Percentiles rank a stretch among this genome's conserved stretches.
Conservation (phyloP, 2,113 vertebrate species). For the Regulus satrapa region DNA sequence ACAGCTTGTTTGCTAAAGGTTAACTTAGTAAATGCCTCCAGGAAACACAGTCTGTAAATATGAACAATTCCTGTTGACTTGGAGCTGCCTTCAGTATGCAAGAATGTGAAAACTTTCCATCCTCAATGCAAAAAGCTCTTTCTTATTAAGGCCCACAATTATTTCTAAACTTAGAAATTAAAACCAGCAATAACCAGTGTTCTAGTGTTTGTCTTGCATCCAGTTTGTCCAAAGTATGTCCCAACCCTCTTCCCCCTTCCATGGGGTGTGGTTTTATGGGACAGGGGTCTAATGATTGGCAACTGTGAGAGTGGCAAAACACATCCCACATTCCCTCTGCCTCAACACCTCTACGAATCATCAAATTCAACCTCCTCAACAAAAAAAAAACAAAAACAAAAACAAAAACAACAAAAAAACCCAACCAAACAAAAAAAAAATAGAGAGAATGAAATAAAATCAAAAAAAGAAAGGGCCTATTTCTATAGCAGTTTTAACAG, state of each 20-base stretch:
- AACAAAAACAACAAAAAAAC: too few species aligned
- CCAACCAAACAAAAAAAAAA: background rate
- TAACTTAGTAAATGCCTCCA: background rate
- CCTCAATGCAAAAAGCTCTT: background rate
- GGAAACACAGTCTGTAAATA: background rate
- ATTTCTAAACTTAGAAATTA: slow-evolving; percentile 25
- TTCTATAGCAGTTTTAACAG: background rate
- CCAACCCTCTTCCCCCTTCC: background rate
- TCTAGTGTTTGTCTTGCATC: background rate
- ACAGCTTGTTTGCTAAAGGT: background rate
- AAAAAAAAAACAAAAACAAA: too few species aligned
- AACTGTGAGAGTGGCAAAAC: background rate
- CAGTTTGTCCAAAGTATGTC: background rate
- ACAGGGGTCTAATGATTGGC: too few species aligned
- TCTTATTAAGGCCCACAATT: background rate
- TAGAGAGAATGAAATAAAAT: background rate
- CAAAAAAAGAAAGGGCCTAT: background rate
- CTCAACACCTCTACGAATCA: background rate
- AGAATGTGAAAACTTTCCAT: background rate
- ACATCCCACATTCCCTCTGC: background rate
- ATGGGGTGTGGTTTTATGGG: background rate
- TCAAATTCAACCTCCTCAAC: background rate
- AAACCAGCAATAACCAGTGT: background rate
- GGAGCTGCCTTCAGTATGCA: background rate
- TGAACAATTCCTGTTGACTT: background rate